Conservation (phyloP, 2,113 vertebrate species). For the Mirza zaza region DNA sequence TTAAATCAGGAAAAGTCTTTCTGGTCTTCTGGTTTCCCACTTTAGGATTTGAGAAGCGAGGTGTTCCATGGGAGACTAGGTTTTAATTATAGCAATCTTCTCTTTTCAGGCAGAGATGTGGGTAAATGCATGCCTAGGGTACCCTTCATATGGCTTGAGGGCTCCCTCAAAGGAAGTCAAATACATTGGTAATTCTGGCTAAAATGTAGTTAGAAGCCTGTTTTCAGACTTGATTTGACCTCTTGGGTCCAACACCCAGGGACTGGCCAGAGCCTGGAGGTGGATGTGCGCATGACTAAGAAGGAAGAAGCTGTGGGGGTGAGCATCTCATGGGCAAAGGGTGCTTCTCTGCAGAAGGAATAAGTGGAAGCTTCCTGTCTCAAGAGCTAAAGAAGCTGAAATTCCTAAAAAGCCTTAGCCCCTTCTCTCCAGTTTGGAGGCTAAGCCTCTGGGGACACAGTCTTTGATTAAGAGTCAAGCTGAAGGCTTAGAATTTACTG, state of each 20-base stretch:
- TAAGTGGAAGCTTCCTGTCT: neutral
- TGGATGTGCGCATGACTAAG: neutral
- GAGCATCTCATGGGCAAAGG: neutral
- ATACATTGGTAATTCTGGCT: neutral
- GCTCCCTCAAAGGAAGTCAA: conserved; percentile 1
- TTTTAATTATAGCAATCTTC: conserved; percentile 16
- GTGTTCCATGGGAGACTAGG: neutral
- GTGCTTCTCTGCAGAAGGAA: neutral
- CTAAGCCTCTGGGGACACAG: neutral
- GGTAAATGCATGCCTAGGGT: neutral
- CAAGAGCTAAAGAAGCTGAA: conserved; percentile 11
- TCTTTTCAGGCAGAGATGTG: conserved; percentile 15
- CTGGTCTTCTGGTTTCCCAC: conserved; percentile 10
- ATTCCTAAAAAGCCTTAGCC: neutral
- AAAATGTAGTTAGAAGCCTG: neutral
- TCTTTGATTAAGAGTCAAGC: neutral
- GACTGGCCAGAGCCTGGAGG: neutral
- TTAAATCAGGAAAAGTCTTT: neutral
- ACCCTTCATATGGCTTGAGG: neutral
- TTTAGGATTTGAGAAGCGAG: neutral
- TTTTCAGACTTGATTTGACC: neutral
- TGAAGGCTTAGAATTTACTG: conserved; percentile 18
- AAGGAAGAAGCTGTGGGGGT: neutral
- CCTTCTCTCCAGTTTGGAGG: neutral
- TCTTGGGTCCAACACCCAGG: neutral